Percentiles rank a stretch among this genome's conserved stretches.
Conservation (phyloP, 2,797 vertebrate species). For the Artibeus lituratus region DNA sequence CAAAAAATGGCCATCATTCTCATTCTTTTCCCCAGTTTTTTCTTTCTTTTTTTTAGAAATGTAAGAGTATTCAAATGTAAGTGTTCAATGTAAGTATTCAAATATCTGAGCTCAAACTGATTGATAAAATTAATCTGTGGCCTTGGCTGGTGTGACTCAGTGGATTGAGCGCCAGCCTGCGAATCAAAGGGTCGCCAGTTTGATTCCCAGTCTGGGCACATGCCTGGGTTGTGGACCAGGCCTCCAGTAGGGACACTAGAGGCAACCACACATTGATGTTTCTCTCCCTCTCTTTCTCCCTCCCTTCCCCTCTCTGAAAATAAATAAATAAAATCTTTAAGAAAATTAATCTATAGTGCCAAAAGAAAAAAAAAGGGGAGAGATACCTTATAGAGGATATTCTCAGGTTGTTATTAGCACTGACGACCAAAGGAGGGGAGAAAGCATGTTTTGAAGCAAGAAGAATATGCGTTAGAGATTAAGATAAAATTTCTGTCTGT, state of each 20-base stretch:
- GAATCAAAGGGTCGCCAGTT: no score
- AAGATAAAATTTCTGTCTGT: neutral
- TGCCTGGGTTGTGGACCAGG: no score
- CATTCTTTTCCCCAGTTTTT: neutral
- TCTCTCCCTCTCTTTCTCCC: no score
- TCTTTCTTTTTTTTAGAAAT: neutral
- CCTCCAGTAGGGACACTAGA: no score
- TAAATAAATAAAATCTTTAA: no score
- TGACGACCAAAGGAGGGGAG: neutral
- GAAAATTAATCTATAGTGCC: neutral
- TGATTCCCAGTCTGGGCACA: no score
- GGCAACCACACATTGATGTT: no score
- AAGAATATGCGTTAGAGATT: neutral
- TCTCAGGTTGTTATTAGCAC: neutral
- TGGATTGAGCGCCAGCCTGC: no score
- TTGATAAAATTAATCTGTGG: neutral
- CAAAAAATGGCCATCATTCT: neutral
- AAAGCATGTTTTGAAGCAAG: neutral
- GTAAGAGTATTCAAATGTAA: neutral
- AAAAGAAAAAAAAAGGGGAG: neutral
- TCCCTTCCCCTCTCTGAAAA: no score
- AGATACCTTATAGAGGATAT: neutral
- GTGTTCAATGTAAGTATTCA: neutral
- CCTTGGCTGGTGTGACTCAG: no score
- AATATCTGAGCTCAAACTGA: neutral